Evolutionary conservation across 2,113 vertebrate species (phyloP), one percentile per base, ranked within the genome.

Genomic region (Nicator chloris): DNA sequence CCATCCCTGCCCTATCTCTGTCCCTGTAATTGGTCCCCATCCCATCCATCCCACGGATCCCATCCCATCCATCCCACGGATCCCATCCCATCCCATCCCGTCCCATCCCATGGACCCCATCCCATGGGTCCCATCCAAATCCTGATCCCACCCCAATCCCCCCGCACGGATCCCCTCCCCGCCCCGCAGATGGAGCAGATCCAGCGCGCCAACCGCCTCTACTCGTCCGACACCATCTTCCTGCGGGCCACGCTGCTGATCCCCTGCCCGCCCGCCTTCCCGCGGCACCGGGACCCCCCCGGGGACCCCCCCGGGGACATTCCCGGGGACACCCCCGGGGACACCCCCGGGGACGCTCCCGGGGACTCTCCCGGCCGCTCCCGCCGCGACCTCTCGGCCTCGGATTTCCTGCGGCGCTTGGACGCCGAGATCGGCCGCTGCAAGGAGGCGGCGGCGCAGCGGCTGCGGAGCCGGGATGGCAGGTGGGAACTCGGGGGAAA

Each of bases 221-320:
- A 99, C 97, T 98, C 99, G 70, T 99, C 99, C 9, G 99, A 99
- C 97, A 99, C 98, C 11, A 99, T 99, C 93, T 99, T 99, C 98
- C 97, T 99, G 65, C 99, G 98, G 96, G 98, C 98, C 92, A 98
- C 97, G 11, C 96, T 99, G 86, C 98, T 95, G 14, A 59, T 59
- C 56, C 56, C n/a, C n/a, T n/a, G n/a, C n/a, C n/a, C n/a, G n/a
- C n/a, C n/a, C n/a, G n/a, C n/a, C n/a, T n/a, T n/a, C n/a, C n/a
- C n/a, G n/a, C n/a, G n/a, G n/a, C n/a, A n/a, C n/a, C n/a, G n/a
- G n/a, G n/a, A n/a, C n/a, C n/a, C 42, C 40, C 40, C 40, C 11
- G 40, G 44, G 44, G 44, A 15, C 44, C 44, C 45, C 45, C 44
- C 18, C 20, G 2, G 85, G 98, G 49, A 50, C 47, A 7, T 0